These are phyloP conservation scores for Channa argus DNA, from an alignment of 2,113 vertebrate species.

Conservation along the genomic window DNA sequence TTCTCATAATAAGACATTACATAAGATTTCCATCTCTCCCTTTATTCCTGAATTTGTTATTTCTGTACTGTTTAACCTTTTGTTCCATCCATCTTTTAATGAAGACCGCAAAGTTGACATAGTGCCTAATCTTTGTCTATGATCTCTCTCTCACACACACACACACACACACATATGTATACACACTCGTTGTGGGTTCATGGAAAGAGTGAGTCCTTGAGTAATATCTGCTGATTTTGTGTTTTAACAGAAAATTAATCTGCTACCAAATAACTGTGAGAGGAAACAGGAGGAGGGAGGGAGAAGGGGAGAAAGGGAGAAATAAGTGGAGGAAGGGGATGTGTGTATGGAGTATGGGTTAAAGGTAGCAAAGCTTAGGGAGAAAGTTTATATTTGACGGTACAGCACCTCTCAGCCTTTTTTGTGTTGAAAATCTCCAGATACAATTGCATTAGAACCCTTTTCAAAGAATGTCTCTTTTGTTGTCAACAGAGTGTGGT, in stretches of 20 bases:
- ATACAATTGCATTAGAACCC: slow-evolving; percentile 2
- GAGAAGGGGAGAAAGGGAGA: neutral
- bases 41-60: slow-evolving; percentile 34
- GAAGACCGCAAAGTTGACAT: slow-evolving; percentile 56
- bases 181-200: neutral
- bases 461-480: neutral
- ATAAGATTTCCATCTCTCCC: slow-evolving; percentile 9
- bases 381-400: slow-evolving; percentile 12
- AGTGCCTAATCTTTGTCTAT: slow-evolving; percentile 54
- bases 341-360: slow-evolving; percentile 31
- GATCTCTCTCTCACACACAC: slow-evolving; percentile 30
- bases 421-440: slow-evolving; percentile 7
- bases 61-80: slow-evolving; percentile 35
- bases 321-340: neutral
- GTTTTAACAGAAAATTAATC: slow-evolving; percentile 65
- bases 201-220: slow-evolving; percentile 8
- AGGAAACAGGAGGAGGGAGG: slow-evolving; percentile 16
- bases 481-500: neutral
- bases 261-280: slow-evolving; percentile 47
- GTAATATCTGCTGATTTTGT: slow-evolving; percentile 47
- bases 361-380: slow-evolving; percentile 1
- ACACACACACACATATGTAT: neutral
- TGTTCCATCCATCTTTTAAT: slow-evolving; percentile 47
- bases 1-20: slow-evolving; percentile 18
- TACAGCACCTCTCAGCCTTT: neutral